Conservation (phyloP, 2,888 invertebrate species). For the Nemoura dubitans region DNA sequence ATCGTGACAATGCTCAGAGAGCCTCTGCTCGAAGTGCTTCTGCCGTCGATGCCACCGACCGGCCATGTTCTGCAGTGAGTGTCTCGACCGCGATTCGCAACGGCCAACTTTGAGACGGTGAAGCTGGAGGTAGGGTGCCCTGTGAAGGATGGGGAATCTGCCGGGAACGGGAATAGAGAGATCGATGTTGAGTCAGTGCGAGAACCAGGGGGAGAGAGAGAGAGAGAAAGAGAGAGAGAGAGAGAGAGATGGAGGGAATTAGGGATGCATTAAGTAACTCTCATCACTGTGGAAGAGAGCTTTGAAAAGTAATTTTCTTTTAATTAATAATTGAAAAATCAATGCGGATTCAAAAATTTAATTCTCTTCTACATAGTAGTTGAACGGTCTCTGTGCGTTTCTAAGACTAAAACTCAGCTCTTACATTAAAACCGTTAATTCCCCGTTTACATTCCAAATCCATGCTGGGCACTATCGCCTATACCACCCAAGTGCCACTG, state of each 20-base stretch:
- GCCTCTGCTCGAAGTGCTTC: neutral
- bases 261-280: slow-evolving; percentile 10
- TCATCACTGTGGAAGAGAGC: neutral
- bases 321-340: slow-evolving; percentile 1
- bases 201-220: neutral
- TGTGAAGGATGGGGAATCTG: slow-evolving; percentile 33
- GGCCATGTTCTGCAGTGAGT: neutral
- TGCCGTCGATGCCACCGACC: neutral
- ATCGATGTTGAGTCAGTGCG: neutral
- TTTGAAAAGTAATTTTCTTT: neutral
- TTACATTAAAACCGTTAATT: neutral
- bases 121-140: neutral
- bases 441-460: neutral
- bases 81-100: neutral
- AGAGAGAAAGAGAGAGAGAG: neutral
- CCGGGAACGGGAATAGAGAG: slow-evolving; percentile 27
- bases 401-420: neutral
- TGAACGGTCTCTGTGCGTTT: neutral
- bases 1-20: neutral
- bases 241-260: neutral
- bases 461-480: neutral
- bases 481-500: neutral
- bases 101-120: neutral
- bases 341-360: neutral
- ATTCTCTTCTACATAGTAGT: neutral